A percentile compares a stretch with the other conserved stretches of the same genome.
Conservation (phyloP, 2,888 invertebrate species). For the Clanis bilineata region DNA sequence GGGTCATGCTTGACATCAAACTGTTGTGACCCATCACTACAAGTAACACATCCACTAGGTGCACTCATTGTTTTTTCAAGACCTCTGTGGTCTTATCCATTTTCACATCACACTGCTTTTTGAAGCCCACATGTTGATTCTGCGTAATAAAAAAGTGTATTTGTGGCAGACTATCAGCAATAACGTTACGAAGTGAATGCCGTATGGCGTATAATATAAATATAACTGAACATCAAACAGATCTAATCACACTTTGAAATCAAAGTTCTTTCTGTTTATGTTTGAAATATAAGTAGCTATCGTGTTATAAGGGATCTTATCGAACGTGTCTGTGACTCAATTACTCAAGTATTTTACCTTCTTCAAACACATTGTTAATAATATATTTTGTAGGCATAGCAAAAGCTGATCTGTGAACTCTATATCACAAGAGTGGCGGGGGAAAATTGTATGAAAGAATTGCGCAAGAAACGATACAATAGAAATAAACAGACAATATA, state of each 20-base stretch:
- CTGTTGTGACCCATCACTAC: slow-evolving; percentile 71
- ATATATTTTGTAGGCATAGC: not conserved
- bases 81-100: slow-evolving; percentile 32
- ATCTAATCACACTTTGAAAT: not conserved
- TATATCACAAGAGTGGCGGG: not conserved
- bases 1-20: slow-evolving; percentile 68
- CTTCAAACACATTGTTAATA: not conserved
- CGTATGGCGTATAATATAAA: slow-evolving; percentile 1
- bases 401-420: not conserved
- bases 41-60: slow-evolving; percentile 74
- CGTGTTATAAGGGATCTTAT: slow-evolving; percentile 1
- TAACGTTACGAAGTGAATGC: not conserved
- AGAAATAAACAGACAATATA: no score
- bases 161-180: not conserved
- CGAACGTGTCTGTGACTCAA: not conserved
- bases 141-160: slow-evolving; percentile 1
- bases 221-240: slow-evolving; percentile 5
- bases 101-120: slow-evolving; percentile 24
- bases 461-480: not conserved
- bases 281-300: slow-evolving; percentile 10
- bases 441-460: not conserved
- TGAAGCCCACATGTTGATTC: slow-evolving; percentile 4
- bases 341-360: not conserved
- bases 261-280: not conserved
- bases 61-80: slow-evolving; percentile 64